Percentiles rank a stretch among this genome's conserved stretches.
These are phyloP conservation scores for Macaria notata DNA, from an alignment of 2,888 invertebrate genomes.

Conservation along the genomic window DNA sequence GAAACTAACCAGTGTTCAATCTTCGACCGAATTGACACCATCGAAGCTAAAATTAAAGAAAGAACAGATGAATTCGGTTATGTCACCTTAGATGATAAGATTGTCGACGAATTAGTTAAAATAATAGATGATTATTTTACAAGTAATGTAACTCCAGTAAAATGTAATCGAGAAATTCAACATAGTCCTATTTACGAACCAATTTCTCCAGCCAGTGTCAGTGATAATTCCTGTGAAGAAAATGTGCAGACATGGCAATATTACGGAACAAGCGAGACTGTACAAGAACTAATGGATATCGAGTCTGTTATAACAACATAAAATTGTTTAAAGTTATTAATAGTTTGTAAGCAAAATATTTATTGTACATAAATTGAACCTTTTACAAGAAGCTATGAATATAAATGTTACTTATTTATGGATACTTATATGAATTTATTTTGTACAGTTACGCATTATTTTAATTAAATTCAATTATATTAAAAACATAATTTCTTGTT, in stretches of 20 bases:
- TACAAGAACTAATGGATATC: conserved; percentile 43
- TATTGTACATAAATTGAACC: too few species aligned
- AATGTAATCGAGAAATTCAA: conserved; percentile 13
- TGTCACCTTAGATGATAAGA: conserved; percentile 51
- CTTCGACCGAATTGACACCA: conserved; percentile 39
- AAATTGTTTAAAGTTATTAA: not conserved
- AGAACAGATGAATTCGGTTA: conserved; percentile 51
- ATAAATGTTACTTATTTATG: too few species aligned
- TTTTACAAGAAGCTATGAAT: too few species aligned
- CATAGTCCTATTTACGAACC: conserved; percentile 50
- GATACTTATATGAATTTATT: too few species aligned
- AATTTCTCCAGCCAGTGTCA: conserved; percentile 54
- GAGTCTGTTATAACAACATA: conserved; percentile 29
- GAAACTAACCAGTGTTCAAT: conserved; percentile 14
- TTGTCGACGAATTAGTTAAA: conserved; percentile 44
- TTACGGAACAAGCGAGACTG: conserved; percentile 35
- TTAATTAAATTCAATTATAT: too few species aligned
- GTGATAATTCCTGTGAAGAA: conserved; percentile 35
- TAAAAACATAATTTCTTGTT: too few species aligned
- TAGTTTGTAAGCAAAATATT: too few species aligned
- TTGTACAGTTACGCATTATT: too few species aligned
- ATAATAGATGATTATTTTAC: conserved; percentile 46
- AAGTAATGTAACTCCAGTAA: conserved; percentile 18
- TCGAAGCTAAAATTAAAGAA: conserved; percentile 49
- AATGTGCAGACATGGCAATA: conserved; percentile 37